A percentile compares a stretch with the other conserved stretches of the same genome.
These are phyloP conservation scores for Australoheros facetus DNA, from an alignment of 2,797 vertebrate species.

Conservation along the genomic window DNA sequence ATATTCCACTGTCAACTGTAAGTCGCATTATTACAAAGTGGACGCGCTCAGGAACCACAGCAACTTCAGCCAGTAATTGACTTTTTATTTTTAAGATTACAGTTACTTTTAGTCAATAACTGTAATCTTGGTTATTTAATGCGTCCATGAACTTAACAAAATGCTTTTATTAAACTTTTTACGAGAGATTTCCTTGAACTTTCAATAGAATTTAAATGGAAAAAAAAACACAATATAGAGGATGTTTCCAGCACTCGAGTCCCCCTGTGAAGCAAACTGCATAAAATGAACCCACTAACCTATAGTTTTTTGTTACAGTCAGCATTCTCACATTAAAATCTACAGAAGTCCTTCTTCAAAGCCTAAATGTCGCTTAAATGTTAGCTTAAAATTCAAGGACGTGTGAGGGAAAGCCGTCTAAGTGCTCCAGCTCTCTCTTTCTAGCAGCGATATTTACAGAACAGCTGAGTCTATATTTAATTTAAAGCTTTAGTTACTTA, in stretches of 20 bases:
- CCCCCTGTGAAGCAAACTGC: not conserved
- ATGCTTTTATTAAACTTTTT: not conserved
- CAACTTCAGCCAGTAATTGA: too few relatives aligned
- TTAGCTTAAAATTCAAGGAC: not conserved
- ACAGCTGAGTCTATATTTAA: not conserved
- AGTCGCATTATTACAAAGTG: too few relatives aligned
- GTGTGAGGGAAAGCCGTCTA: not conserved
- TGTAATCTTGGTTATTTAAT: not conserved
- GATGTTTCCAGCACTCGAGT: not conserved
- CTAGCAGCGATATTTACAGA: not conserved
- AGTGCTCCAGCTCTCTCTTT: not conserved
- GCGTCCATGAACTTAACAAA: not conserved
- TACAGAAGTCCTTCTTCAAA: not conserved
- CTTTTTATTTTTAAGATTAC: too few relatives aligned
- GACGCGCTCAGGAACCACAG: too few relatives aligned
- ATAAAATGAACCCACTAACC: not conserved
- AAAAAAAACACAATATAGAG: not conserved
- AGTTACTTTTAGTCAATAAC: not conserved
- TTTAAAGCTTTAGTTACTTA: not conserved
- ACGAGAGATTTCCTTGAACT: not conserved
- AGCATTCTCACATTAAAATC: not conserved
- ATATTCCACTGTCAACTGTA: too few relatives aligned
- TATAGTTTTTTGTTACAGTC: not conserved
- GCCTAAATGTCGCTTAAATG: not conserved
- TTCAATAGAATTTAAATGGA: not conserved